Conservation (phyloP, 2,888 invertebrate genomes). For the Drosophila koepferae region DNA sequence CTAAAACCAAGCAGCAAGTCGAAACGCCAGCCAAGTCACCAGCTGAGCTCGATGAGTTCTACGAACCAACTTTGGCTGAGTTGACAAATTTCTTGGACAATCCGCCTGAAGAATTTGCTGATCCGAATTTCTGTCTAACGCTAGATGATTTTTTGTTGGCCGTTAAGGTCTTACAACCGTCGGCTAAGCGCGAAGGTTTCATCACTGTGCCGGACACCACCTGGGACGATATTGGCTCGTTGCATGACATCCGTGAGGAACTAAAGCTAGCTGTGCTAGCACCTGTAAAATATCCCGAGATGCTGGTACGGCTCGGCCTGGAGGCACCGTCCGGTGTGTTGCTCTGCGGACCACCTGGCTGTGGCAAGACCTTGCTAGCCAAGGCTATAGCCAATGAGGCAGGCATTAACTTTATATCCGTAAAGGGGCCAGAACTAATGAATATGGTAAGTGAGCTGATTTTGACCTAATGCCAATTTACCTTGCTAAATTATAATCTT, state of each 20-base stretch:
- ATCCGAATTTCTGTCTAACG: constrained; percentile 89
- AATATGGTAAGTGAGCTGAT: constrained; percentile 92
- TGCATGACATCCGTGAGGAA: constrained; percentile 94
- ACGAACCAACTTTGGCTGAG: constrained; percentile 86
- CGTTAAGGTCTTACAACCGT: constrained; percentile 93
- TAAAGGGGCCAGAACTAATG: constrained; percentile 98
- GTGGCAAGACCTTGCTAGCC: constrained; percentile 97
- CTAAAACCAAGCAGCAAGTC: not conserved
- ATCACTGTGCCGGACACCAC: constrained; percentile 98
- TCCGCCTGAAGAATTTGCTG: constrained; percentile 88
- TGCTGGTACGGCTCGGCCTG: constrained; percentile 92
- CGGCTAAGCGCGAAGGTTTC: constrained; percentile 98
- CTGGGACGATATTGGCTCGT: constrained; percentile 98
- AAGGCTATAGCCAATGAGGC: constrained; percentile 99
- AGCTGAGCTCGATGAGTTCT: constrained; percentile 43
- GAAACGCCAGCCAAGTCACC: constrained; percentile 13
- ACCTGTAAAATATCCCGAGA: constrained; percentile 94
- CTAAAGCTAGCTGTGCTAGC: constrained; percentile 96
- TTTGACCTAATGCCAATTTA: not conserved
- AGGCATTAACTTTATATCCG: constrained; percentile 99
- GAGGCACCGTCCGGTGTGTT: constrained; percentile 94
- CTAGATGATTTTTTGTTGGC: constrained; percentile 92
- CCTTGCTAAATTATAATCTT: not conserved
- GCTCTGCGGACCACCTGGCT: constrained; percentile 98
- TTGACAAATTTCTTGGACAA: constrained; percentile 89